Conservation (phyloP, 2,113 vertebrate species). For the Plotosus lineatus region DNA sequence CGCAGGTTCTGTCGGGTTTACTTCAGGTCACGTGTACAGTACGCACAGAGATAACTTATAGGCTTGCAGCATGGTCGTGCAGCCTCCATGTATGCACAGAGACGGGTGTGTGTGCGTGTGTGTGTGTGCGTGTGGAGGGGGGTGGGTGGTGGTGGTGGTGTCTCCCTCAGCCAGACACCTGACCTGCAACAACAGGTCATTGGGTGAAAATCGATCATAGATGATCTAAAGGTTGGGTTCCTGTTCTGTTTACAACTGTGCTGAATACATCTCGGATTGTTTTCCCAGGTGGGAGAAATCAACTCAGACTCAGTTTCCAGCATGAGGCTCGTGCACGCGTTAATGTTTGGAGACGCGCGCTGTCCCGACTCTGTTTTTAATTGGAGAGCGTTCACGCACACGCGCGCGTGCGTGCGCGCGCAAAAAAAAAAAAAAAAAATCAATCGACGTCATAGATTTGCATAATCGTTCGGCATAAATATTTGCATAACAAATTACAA, state of each 20-base stretch:
- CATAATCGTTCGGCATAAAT: neutral
- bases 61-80: slow-evolving; percentile 7
- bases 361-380: too few relatives aligned
- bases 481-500: neutral
- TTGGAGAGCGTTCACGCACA: too few relatives aligned
- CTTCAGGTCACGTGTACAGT: slow-evolving; percentile 38
- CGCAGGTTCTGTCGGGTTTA: slow-evolving; percentile 26
- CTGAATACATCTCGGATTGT: neutral
- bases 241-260: neutral
- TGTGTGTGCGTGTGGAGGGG: too few relatives aligned
- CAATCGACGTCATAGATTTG: neutral
- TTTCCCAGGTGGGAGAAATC: neutral
- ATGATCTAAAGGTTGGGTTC: too few relatives aligned
- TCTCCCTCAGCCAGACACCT: neutral
- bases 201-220: neutral
- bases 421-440: neutral
- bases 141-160: too few relatives aligned
- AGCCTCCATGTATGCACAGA: neutral
- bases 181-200: neutral
- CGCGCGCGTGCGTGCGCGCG: too few relatives aligned
- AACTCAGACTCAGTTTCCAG: neutral
- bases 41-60: slow-evolving; percentile 14
- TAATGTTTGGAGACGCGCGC: neutral
- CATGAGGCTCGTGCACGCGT: neutral
- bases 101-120: too few relatives aligned